Evolutionary conservation across 2,797 vertebrate genomes (phyloP).

Genomic region (Leptatherina wallacei): DNA sequence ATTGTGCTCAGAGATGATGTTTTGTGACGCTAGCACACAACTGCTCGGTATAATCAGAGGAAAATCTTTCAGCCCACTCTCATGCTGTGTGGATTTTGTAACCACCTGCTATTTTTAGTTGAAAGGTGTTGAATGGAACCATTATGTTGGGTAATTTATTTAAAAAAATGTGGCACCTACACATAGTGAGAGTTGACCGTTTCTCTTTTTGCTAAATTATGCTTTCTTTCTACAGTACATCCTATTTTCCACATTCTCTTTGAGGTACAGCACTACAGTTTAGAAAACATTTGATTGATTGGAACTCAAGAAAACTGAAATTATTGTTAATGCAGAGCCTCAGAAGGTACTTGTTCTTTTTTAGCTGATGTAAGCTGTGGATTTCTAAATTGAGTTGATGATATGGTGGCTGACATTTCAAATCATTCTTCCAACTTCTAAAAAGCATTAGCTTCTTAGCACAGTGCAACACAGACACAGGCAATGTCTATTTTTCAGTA

Average conservation of each 20-base stretch:
- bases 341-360: constrained; percentile 21
- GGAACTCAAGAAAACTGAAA: constrained; percentile 14
- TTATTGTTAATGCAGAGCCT: neutral
- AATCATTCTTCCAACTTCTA: constrained; percentile 1
- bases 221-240: neutral
- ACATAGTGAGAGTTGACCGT: neutral
- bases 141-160: constrained; percentile 5
- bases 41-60: constrained; percentile 31
- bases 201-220: constrained; percentile 19
- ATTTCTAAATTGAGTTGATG: neutral
- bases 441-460: neutral
- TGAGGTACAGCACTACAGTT: neutral
- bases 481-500: neutral
- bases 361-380: constrained; percentile 6
- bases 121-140: constrained; percentile 21
- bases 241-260: neutral
- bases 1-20: constrained; percentile 19
- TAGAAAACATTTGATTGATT: constrained; percentile 2
- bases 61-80: neutral
- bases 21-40: constrained; percentile 11
- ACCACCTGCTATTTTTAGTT: constrained; percentile 27
- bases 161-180: constrained; percentile 22
- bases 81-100: constrained; percentile 8
- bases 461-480: neutral
- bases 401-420: neutral